phyloP scores from a whole-genome alignment of 1,140 invertebrate species.

The Octopus sinensis region DNA sequence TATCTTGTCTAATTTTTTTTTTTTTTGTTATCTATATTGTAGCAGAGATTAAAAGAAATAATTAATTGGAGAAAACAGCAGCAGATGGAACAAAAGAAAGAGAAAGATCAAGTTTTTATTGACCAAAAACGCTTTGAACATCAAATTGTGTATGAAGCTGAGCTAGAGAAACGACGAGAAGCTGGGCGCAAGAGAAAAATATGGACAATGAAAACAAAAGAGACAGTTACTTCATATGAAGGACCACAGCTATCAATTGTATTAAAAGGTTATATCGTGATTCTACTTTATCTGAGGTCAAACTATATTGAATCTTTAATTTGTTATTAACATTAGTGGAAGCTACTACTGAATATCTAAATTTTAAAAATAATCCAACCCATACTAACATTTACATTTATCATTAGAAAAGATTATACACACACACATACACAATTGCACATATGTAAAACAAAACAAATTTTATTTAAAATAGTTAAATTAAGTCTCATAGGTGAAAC shows the following conservation, averaged over 20 bases:
- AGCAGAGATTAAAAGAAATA: slow-evolving; percentile 51
- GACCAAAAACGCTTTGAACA: slow-evolving; percentile 70
- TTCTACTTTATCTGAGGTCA: no score
- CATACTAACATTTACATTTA: no score
- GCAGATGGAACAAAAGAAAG: slow-evolving; percentile 64
- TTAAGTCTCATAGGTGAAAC: no score
- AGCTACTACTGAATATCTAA: no score
- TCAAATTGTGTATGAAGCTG: slow-evolving; percentile 65
- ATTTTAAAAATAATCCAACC: no score
- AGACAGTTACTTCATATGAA: slow-evolving; percentile 21
- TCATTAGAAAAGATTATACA: no score
- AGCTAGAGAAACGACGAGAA: slow-evolving; percentile 66
- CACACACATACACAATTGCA: no score
- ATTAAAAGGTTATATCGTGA: slow-evolving; percentile 35
- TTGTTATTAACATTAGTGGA: no score
- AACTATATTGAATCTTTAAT: no score
- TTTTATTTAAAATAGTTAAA: no score
- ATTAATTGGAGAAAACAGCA: slow-evolving; percentile 59
- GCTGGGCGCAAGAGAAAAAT: slow-evolving; percentile 52
- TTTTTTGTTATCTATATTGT: slow-evolving; percentile 20
- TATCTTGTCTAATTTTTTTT: background rate
- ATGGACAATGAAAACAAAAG: slow-evolving; percentile 27
- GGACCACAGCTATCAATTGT: slow-evolving; percentile 40
- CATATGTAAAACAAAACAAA: no score
- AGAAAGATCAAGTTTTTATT: slow-evolving; percentile 66